These are phyloP conservation scores for Leptothorax acervorum DNA, from an alignment of 2,888 invertebrate species.

Conservation along the genomic window DNA sequence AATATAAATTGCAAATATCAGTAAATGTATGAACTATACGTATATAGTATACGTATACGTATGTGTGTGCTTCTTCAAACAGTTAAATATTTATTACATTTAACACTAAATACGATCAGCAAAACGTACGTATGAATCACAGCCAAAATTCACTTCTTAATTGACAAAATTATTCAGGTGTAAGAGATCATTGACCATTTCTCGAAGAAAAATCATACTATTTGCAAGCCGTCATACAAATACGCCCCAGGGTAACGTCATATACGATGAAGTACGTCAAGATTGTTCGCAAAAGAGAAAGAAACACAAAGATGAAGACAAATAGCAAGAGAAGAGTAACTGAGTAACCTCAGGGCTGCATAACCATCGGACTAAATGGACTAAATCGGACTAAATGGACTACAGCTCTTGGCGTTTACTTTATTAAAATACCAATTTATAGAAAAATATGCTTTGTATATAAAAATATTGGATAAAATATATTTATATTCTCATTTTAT, in stretches of 20 bases:
- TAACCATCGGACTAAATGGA: not conserved
- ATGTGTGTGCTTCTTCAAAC: not conserved
- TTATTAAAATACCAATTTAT: constrained; percentile 28
- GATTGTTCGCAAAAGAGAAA: constrained; percentile 32
- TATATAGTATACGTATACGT: not conserved
- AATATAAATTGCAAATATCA: not conserved
- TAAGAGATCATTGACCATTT: not conserved
- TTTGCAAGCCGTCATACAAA: constrained; percentile 30
- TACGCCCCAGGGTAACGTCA: not conserved
- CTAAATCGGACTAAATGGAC: constrained; percentile 16
- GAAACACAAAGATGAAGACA: constrained; percentile 16
- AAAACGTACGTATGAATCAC: not conserved
- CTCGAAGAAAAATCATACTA: not conserved
- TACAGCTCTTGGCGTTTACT: constrained; percentile 13
- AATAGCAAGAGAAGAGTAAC: not conserved
- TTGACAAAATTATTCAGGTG: not conserved
- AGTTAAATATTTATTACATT: not conserved
- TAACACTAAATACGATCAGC: not conserved
- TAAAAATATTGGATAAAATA: not conserved
- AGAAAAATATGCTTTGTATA: not conserved
- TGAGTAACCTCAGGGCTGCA: not conserved
- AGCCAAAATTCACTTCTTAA: not conserved
- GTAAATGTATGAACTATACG: not conserved
- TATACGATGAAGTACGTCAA: not conserved
- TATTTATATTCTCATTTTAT: constrained; percentile 27